These are phyloP conservation scores for Panorpa germanica DNA, from an alignment of 2,888 invertebrate genomes.

Conservation along the genomic window DNA sequence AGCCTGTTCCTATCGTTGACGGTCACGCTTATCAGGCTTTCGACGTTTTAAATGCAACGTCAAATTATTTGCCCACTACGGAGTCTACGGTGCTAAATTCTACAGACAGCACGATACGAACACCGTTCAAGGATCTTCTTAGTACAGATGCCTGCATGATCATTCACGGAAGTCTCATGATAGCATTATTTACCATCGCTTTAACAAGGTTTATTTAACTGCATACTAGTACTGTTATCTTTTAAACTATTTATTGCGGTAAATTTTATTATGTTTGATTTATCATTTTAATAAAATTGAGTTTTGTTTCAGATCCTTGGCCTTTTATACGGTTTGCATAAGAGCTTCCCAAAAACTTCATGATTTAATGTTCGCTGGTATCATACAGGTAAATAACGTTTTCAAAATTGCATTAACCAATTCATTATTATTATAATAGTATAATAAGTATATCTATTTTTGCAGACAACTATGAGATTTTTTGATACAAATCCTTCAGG, in stretches of 20 bases:
- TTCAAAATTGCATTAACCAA: neutral
- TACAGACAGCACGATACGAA: too few species aligned
- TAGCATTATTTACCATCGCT: constrained; percentile 31
- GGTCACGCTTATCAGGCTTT: too few species aligned
- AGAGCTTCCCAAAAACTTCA: constrained; percentile 48
- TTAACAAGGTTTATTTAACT: constrained; percentile 20
- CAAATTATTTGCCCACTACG: too few species aligned
- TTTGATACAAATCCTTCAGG: constrained; percentile 74
- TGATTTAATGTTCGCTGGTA: constrained; percentile 41
- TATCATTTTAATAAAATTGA: too few species aligned
- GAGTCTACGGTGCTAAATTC: too few species aligned
- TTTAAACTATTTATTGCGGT: neutral
- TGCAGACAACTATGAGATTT: constrained; percentile 38
- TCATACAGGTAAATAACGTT: constrained; percentile 14
- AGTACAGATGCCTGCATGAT: constrained; percentile 32
- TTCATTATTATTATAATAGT: neutral
- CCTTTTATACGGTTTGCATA: constrained; percentile 42
- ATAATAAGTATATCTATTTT: constrained; percentile 16
- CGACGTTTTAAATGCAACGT: too few species aligned
- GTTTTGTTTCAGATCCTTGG: constrained; percentile 28
- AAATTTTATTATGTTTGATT: too few species aligned
- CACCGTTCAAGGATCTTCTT: too few species aligned
- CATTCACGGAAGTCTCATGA: constrained; percentile 36
- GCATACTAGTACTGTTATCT: neutral
- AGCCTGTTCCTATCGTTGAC: too few species aligned